Conservation (phyloP, 2,797 vertebrate species). For the Eremophila alpestris region DNA sequence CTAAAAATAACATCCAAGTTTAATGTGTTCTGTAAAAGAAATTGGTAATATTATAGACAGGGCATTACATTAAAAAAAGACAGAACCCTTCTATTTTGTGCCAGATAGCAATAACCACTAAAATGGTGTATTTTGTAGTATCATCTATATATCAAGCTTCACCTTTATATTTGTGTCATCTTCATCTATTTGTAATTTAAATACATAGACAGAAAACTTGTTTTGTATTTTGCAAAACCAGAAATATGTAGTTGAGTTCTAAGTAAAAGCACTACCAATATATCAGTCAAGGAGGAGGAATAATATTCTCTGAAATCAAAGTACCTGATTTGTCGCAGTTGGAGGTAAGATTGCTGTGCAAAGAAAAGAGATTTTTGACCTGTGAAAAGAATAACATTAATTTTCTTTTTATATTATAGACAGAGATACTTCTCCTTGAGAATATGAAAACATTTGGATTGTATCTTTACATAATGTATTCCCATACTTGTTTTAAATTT, state of each 20-base stretch:
- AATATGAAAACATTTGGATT: background rate
- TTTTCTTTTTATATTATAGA: background rate
- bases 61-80: background rate
- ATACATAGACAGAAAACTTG: background rate
- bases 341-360: background rate
- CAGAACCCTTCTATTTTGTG: background rate
- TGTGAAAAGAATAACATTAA: background rate
- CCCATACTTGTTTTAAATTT: background rate
- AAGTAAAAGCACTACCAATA: background rate
- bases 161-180: background rate
- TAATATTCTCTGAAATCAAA: background rate
- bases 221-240: background rate
- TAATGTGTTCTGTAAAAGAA: background rate
- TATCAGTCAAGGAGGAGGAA: background rate
- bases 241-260: background rate
- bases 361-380: background rate
- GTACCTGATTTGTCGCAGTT: background rate
- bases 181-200: background rate
- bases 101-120: background rate
- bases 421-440: background rate
- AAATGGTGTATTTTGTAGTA: background rate
- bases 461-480: background rate
- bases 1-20: background rate
- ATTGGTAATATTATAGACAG: background rate
- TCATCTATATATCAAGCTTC: background rate